A percentile compares a stretch with the other conserved stretches of the same genome.
These are phyloP conservation scores for Tipula unca DNA, from an alignment of 2,888 invertebrate species.

Conservation along the genomic window DNA sequence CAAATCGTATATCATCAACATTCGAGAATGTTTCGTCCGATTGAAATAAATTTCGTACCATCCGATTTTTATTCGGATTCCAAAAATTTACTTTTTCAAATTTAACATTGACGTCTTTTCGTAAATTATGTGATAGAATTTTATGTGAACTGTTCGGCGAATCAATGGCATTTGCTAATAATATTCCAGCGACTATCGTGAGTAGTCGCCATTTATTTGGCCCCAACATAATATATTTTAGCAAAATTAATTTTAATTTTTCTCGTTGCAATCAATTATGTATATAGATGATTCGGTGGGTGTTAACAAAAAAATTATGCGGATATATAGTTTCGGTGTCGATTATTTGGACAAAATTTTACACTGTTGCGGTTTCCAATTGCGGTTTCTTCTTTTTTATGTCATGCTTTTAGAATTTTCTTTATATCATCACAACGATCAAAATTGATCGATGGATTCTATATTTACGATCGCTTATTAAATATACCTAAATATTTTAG, in stretches of 20 bases:
- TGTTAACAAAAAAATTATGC: not conserved
- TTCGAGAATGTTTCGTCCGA: conserved; percentile 39
- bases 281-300: not conserved
- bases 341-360: not conserved
- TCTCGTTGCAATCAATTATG: not conserved
- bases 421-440: not conserved
- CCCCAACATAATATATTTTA: conserved; percentile 36
- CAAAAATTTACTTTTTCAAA: not conserved
- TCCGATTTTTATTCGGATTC: conserved; percentile 25
- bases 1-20: conserved; percentile 36
- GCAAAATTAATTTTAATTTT: not conserved
- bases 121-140: not conserved
- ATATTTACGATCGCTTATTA: not conserved
- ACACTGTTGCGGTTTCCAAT: not conserved
- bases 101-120: not conserved
- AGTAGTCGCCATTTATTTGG: conserved; percentile 36
- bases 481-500: not conserved
- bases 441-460: not conserved
- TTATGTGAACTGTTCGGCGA: conserved; percentile 25
- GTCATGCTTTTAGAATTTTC: not conserved
- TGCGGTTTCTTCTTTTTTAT: not conserved
- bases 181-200: conserved; percentile 34
- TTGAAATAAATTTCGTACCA: conserved; percentile 39
- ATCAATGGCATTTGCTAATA: conserved; percentile 32
- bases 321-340: not conserved